Conservation (phyloP, 2,113 vertebrate genomes). For the Condylura cristata region DNA sequence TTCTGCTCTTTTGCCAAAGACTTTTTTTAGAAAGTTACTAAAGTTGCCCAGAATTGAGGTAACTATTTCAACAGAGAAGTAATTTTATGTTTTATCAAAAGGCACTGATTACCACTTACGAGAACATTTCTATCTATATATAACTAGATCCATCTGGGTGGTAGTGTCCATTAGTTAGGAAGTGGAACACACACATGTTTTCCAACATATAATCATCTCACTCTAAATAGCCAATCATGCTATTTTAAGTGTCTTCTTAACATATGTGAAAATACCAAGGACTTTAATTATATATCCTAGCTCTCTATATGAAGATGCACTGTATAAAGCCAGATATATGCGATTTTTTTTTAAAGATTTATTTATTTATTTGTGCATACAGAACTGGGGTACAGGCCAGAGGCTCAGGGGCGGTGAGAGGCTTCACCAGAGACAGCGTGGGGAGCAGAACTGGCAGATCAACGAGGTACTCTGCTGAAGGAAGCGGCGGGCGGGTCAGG, state of each 20-base stretch:
- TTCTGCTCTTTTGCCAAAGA: background rate
- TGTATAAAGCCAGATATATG: background rate
- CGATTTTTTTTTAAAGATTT: too few species aligned
- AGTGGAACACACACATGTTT: slow-evolving; percentile 50
- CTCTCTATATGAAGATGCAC: background rate
- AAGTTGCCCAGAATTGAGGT: background rate
- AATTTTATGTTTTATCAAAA: slow-evolving; percentile 58
- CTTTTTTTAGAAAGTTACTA: background rate
- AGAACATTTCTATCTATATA: slow-evolving; percentile 61
- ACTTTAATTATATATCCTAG: slow-evolving; percentile 14
- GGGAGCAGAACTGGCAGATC: too few species aligned
- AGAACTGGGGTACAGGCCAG: too few species aligned
- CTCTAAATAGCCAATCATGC: slow-evolving; percentile 38
- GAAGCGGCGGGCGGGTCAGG: too few species aligned
- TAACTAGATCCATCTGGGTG: slow-evolving; percentile 62
- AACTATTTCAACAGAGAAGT: slow-evolving; percentile 43
- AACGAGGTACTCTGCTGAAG: too few species aligned
- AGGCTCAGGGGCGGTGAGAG: too few species aligned
- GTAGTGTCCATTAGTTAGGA: slow-evolving; percentile 50
- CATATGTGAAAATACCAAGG: background rate
- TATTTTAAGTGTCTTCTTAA: slow-evolving; percentile 64
- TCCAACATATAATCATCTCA: slow-evolving; percentile 62
- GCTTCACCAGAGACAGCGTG: too few species aligned
- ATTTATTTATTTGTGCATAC: too few species aligned
- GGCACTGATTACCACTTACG: slow-evolving; percentile 47